Conservation (phyloP, 1,140 invertebrate species). For the Drosophila neocordata region DNA sequence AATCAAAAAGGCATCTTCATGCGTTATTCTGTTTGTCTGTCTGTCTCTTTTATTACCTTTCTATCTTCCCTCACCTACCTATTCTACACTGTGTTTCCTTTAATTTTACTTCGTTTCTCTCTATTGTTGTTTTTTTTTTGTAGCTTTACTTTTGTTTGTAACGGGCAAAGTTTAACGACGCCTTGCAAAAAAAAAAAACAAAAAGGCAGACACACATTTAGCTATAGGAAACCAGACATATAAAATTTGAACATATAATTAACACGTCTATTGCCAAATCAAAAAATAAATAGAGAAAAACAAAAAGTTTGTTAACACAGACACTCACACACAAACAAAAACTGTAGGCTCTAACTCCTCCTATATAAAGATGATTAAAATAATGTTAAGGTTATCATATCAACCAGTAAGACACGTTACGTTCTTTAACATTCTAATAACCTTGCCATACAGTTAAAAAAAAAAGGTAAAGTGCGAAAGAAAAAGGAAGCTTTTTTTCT, state of each 20-base stretch:
- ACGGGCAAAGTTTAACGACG: constrained; percentile 17
- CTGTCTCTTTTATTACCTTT: neutral
- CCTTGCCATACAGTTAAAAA: neutral
- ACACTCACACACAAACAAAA: neutral
- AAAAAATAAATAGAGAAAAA: neutral
- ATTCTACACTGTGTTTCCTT: constrained; percentile 13
- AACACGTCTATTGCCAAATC: constrained; percentile 18
- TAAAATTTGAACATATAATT: constrained; percentile 9
- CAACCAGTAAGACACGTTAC: no score
- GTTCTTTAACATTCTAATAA: neutral
- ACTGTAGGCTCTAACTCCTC: neutral
- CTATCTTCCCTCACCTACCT: neutral
- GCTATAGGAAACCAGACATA: constrained; percentile 3
- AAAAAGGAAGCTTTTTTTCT: no score
- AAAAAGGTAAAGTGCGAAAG: no score
- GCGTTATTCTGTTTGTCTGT: constrained; percentile 1
- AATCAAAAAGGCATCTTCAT: neutral
- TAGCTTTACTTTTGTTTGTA: neutral
- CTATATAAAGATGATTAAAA: no score
- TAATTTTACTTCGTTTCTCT: constrained; percentile 53
- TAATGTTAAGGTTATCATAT: no score
- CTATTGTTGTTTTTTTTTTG: neutral
- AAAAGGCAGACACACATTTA: neutral
- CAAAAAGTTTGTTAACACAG: neutral
- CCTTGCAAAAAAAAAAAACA: neutral